Base-by-base conservation (phyloP, 1,140 invertebrate genomes). In the Oreohelix idahoensis region DNA sequence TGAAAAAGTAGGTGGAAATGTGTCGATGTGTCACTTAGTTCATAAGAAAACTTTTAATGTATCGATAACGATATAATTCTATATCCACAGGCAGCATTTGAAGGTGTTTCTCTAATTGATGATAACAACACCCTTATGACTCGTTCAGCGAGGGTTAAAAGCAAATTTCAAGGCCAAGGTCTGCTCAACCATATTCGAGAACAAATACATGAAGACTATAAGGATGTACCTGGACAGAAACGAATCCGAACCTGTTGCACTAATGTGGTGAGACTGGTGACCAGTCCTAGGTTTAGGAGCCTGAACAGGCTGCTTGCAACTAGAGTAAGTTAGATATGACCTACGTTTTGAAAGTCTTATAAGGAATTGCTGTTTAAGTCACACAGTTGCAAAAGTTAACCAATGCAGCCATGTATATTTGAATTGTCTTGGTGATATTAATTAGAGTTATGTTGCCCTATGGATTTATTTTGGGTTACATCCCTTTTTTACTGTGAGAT, bases 91-190 rank as follows among this genome's bases (percentile, higher is more conserved):
- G 71, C 23, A 11, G 71, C 38, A 20, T 74, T 74, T 49, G 71
- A 74, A 39, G 71, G 71, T 39, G 71, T 74, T 39, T 39, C 23
- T 74, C 23, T 74, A 39, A 10, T 74, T 23, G 71, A 74, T 49
- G 71, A 74, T 26, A 49, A 49, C 23, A 49, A 74, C 36, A 74
- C 71, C 13, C 71, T 74, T 1, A 74, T 74, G 71, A 20, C 71
- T n/a, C 71, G 71, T 35, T 74, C 71, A 39, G 71, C 38, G 2
- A 74, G 71, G 71, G 71, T 74, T 35, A 74, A 74, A 35, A 36
- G 39, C 10, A 74, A 39, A 32, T 74, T 74, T 32, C 71, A 42
- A 74, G 71, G 71, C 32, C 36, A 42, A 36, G 71, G 71, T 29
- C 38, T 74, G 5, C 35, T 74, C 2, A 26, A 8, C 23, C 15